Evolutionary conservation across 2,113 vertebrate genomes (phyloP).

Genomic region (Salminus brasiliensis): DNA sequence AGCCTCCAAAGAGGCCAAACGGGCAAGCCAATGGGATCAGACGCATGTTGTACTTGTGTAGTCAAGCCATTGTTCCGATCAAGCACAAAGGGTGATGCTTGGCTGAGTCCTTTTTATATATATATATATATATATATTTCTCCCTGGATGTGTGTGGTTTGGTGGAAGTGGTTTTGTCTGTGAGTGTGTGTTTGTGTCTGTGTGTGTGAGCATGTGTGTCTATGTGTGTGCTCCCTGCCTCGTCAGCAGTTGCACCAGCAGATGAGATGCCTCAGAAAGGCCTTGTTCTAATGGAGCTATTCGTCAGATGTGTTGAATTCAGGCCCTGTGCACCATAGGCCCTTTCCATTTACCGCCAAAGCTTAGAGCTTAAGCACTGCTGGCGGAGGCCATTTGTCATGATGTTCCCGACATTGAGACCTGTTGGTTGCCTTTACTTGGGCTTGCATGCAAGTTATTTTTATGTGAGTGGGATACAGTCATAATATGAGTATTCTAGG

Average conservation of each 20-base stretch:
- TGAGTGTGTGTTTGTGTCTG: conserved; percentile 60
- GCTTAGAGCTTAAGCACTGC: conserved; percentile 67
- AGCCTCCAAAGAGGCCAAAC: conserved; percentile 83
- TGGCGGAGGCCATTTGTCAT: conserved; percentile 77
- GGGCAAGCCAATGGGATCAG: conserved; percentile 80
- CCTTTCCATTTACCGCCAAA: conserved; percentile 73
- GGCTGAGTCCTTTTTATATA: conserved; percentile 81
- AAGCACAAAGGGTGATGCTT: conserved; percentile 95
- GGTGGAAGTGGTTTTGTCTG: conserved; percentile 42
- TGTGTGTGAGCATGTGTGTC: conserved; percentile 43
- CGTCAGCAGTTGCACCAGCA: conserved; percentile 86
- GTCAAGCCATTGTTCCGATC: conserved; percentile 89
- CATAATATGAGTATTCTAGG: not conserved
- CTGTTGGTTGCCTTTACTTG: conserved; percentile 69
- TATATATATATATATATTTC: conserved; percentile 34
- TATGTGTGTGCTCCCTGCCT: conserved; percentile 68
- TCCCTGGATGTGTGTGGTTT: conserved; percentile 50
- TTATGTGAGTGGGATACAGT: not conserved
- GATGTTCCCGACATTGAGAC: conserved; percentile 72
- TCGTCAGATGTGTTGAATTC: conserved; percentile 83
- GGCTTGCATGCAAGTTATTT: not conserved
- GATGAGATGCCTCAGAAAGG: conserved; percentile 83
- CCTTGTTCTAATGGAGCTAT: conserved; percentile 85
- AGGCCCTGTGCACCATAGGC: conserved; percentile 73
- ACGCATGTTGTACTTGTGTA: conserved; percentile 86